phyloP scores from a whole-genome alignment of 2,888 invertebrate species.

The Metellina segmentata region DNA sequence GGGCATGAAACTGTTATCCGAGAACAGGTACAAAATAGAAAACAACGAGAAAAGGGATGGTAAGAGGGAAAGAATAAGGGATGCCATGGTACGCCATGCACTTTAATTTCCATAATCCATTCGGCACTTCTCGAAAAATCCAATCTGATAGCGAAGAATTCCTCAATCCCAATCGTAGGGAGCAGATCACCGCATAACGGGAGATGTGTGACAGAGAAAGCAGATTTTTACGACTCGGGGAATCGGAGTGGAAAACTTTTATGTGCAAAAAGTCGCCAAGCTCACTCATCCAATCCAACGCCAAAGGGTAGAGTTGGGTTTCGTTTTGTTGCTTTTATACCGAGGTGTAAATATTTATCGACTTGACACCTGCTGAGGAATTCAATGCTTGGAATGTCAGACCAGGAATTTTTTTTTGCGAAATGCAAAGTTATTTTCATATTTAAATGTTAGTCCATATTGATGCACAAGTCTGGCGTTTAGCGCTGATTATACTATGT shows the following conservation, averaged over 20 bases:
- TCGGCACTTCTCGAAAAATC: background rate
- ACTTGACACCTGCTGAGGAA: conserved; percentile 34
- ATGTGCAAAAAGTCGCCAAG: conserved; percentile 53
- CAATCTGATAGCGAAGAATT: background rate
- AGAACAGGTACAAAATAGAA: conserved; percentile 51
- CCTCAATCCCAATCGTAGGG: background rate
- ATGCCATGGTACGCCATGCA: conserved; percentile 56
- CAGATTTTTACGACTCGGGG: background rate
- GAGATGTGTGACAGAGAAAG: conserved; percentile 20
- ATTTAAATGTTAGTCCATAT: no score
- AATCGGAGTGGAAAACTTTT: conserved; percentile 12
- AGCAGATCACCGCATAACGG: background rate
- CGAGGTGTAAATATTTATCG: conserved; percentile 19
- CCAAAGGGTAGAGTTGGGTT: conserved; percentile 15
- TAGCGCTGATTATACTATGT: no score
- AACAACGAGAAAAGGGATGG: conserved; percentile 58
- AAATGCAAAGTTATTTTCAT: no score
- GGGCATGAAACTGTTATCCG: conserved; percentile 70
- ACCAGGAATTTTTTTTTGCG: background rate
- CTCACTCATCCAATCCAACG: conserved; percentile 33
- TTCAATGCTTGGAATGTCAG: conserved; percentile 1
- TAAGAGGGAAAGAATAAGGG: conserved; percentile 54
- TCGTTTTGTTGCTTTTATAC: background rate
- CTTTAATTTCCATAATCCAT: conserved; percentile 68
- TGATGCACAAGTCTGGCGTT: no score